A percentile compares a stretch with the other conserved stretches of the same genome.
Conservation (phyloP, 64 coral and sea anemone genomes). For the Platygyra sinensis region DNA sequence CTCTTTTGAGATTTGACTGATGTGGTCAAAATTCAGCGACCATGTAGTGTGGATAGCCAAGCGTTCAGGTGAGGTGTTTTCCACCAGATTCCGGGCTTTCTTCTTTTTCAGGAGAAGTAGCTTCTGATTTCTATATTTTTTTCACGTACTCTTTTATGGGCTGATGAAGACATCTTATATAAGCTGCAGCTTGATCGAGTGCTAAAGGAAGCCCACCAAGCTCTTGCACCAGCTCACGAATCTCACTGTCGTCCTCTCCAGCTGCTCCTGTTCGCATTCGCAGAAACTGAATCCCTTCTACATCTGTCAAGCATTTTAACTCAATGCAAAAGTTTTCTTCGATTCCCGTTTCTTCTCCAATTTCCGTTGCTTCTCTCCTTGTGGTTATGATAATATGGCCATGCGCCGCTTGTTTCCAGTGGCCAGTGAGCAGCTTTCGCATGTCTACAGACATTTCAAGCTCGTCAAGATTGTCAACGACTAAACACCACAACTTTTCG, state of each 20-base stretch:
- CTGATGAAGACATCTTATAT: slow-evolving; percentile 12
- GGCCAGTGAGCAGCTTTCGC: slow-evolving; percentile 43
- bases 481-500: slow-evolving; percentile 58
- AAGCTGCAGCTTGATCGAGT: slow-evolving; percentile 76
- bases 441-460: slow-evolving; percentile 55
- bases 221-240: slow-evolving; percentile 23
- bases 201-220: slow-evolving; percentile 77
- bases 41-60: slow-evolving; percentile 78
- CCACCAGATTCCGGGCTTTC: slow-evolving; percentile 51
- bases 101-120: slow-evolving; percentile 50
- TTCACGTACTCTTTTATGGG: slow-evolving; percentile 52
- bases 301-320: slow-evolving; percentile 38
- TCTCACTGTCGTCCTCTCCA: neutral
- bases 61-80: slow-evolving; percentile 54
- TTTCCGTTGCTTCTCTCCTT: slow-evolving; percentile 49
- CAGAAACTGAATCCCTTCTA: slow-evolving; percentile 59
- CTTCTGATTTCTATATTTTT: slow-evolving; percentile 60
- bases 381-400: slow-evolving; percentile 71
- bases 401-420: slow-evolving; percentile 53
- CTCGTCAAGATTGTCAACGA: slow-evolving; percentile 74
- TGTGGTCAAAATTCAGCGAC: slow-evolving; percentile 74
- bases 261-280: slow-evolving; percentile 30
- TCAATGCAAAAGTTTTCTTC: slow-evolving; percentile 61
- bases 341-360: slow-evolving; percentile 43
- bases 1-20: slow-evolving; percentile 49